phyloP scores from a whole-genome alignment of 2,888 invertebrate species.

The Monochamus alternatus region DNA sequence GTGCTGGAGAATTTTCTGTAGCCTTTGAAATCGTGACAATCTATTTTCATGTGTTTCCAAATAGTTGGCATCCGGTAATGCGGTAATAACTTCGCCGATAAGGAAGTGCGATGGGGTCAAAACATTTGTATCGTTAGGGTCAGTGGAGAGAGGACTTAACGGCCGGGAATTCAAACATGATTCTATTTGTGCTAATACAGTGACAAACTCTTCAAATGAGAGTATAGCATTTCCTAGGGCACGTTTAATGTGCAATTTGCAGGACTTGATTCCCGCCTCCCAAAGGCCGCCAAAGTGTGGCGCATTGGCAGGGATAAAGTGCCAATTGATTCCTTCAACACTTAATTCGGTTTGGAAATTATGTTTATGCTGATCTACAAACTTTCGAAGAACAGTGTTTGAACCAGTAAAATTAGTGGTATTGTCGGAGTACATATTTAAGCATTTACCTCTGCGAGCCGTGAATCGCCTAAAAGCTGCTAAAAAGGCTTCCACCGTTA shows the following conservation, averaged over 20 bases:
- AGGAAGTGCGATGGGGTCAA: conserved; percentile 18
- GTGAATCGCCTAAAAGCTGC: too few relatives aligned
- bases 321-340: conserved; percentile 1
- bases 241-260: conserved; percentile 12
- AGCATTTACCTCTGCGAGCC: too few relatives aligned
- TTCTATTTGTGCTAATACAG: conserved; percentile 22
- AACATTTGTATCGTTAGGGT: conserved; percentile 9
- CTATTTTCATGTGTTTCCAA: background rate
- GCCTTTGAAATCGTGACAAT: background rate
- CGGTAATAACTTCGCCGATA: conserved; percentile 5
- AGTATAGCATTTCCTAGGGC: conserved; percentile 14
- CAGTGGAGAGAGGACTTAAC: conserved; percentile 1
- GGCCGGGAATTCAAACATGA: background rate
- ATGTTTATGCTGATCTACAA: too few relatives aligned
- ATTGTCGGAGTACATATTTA: too few relatives aligned
- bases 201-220: conserved; percentile 18
- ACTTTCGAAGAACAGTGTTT: too few relatives aligned
- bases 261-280: conserved; percentile 11
- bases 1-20: background rate
- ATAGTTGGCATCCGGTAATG: conserved; percentile 1
- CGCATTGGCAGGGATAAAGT: background rate
- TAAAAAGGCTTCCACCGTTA: too few relatives aligned
- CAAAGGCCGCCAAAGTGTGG: conserved; percentile 8
- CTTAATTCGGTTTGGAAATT: background rate
- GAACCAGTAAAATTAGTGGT: too few relatives aligned